Conservation (phyloP, 2,888 invertebrate species). For the Phengaris alcon region DNA sequence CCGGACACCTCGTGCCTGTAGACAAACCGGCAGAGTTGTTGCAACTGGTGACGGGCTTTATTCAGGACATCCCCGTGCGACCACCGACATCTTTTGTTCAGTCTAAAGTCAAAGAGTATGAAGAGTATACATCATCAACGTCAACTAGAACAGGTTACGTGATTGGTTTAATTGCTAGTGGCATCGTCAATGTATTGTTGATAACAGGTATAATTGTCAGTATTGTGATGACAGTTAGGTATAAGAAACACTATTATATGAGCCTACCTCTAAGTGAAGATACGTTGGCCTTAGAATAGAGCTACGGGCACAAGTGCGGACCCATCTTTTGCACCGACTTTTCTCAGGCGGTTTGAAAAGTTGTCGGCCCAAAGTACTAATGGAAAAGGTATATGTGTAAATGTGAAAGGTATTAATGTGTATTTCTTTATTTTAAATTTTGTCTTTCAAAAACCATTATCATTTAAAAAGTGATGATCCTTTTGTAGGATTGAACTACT, state of each 20-base stretch:
- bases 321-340: too few relatives aligned
- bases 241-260: conserved; percentile 51
- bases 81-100: background rate
- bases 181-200: conserved; percentile 55
- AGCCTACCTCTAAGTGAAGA: conserved; percentile 44
- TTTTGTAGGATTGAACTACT: too few relatives aligned
- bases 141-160: conserved; percentile 36
- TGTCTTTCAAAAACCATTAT: too few relatives aligned
- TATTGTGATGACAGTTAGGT: conserved; percentile 46
- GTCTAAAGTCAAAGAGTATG: background rate
- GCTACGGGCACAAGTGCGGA: background rate
- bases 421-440: too few relatives aligned
- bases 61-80: conserved; percentile 39
- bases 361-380: too few relatives aligned
- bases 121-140: background rate
- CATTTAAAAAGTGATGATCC: too few relatives aligned
- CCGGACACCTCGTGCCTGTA: conserved; percentile 81
- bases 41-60: conserved; percentile 53
- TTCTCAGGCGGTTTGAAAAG: too few relatives aligned
- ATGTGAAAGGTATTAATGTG: too few relatives aligned
- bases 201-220: conserved; percentile 45
- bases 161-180: conserved; percentile 50
- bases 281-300: conserved; percentile 44
- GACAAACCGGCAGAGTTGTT: conserved; percentile 77
- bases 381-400: too few relatives aligned